Evolutionary conservation across 2,888 invertebrate genomes (phyloP), one percentile per base, ranked within the genome.

Genomic region (Hypercompe scribonia): DNA sequence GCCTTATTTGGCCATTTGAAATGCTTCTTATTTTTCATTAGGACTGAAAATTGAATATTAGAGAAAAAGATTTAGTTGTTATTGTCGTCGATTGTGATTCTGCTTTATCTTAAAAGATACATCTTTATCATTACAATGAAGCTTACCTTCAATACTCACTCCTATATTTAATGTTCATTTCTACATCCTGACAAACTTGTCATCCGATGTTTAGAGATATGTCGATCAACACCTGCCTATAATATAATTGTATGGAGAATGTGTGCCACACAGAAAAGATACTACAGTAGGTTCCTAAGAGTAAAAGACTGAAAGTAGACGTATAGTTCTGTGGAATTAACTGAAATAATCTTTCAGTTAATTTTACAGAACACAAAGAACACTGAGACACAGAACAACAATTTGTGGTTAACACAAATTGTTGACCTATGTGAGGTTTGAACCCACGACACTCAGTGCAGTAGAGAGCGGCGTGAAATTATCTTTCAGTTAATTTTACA

Each of bases 1-100:
- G 73, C 58, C 36, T 54, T 73, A 73, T 65, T 63, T 3, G 31
- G 21, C 28, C 50, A 31, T 68, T 64, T 67, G n/a, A 72, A 65
- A 31, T 34, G n/a, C 36, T 63, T 77, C 46, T 67, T 63, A 50
- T 74, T 63, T 65, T 74, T 70, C 50, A 70, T 36, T 64, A 31
- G 11, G 63, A 68, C 36, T 70, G 33, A 50, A 50, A 50, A 50
- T 50, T 50, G 10, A 8, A 24, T 50, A 50, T 21, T 21, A 46
- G 5, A 21, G 5, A 21, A 46, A 2, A 50, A 50, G 8, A 50
- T 50, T 50, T 50, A 24, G 50, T 50, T 50, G 58, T 58, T 71
- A 39, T 24, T 24, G 65, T n/a, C 50, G 50, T 46, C 31, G 13
- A 67, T 50, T 15, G 28, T 39, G 15, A 39, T 68, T 54, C 11